phyloP scores from a whole-genome alignment of 2,797 vertebrate genomes.

The Leuciscus waleckii region DNA sequence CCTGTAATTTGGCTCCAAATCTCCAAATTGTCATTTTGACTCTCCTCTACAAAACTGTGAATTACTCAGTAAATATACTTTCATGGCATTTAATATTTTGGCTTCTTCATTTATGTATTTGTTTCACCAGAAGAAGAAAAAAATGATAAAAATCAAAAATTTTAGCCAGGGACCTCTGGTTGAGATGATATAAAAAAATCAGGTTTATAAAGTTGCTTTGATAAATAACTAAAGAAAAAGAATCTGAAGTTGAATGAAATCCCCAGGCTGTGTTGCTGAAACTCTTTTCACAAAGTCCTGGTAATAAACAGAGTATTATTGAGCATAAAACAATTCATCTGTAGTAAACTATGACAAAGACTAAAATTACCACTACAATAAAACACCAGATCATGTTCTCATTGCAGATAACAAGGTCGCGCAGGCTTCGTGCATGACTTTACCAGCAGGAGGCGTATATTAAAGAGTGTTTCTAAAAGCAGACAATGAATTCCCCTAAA shows the following conservation, averaged over 20 bases:
- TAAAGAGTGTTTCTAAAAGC: conserved; percentile 42
- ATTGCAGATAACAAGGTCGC: conserved; percentile 20
- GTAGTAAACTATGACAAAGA: conserved; percentile 31
- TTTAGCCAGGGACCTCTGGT: too few species aligned
- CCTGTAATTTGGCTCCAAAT: too few species aligned
- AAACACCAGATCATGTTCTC: conserved; percentile 34
- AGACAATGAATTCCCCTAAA: conserved; percentile 46
- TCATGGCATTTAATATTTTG: too few species aligned
- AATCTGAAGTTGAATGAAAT: neutral
- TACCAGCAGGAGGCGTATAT: conserved; percentile 33
- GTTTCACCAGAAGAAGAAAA: too few species aligned
- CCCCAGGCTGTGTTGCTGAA: conserved; percentile 3
- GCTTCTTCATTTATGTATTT: too few species aligned
- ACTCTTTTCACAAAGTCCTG: conserved; percentile 13
- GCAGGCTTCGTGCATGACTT: conserved; percentile 13
- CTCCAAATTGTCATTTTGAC: too few species aligned
- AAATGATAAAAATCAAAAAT: too few species aligned
- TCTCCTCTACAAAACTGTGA: too few species aligned
- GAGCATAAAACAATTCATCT: conserved; percentile 20
- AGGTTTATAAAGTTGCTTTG: neutral
- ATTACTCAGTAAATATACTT: too few species aligned
- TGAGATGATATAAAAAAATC: too few species aligned
- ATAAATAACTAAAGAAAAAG: conserved; percentile 15
- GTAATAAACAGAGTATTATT: conserved; percentile 37
- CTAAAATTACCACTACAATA: conserved; percentile 13